Evolutionary conservation across 2,797 vertebrate genomes (phyloP).

Genomic region (Chaetophractus vellerosus): DNA sequence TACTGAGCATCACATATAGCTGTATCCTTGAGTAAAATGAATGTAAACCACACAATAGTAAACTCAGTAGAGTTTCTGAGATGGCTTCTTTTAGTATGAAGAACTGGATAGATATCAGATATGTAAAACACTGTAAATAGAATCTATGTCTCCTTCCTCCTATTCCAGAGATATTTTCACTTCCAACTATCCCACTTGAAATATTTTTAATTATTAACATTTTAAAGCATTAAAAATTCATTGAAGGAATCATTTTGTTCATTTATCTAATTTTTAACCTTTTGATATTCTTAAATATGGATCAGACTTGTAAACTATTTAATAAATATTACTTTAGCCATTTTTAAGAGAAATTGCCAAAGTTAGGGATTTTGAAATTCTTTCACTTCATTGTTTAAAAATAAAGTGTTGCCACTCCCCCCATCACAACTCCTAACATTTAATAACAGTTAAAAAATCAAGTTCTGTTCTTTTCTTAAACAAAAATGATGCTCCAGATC

Average conservation of each 20-base stretch:
- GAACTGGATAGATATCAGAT: constrained; percentile 62
- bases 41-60: constrained; percentile 58
- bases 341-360: constrained; percentile 59
- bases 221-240: not conserved
- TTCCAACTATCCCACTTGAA: constrained; percentile 61
- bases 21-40: constrained; percentile 68
- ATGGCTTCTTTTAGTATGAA: constrained; percentile 76
- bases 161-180: constrained; percentile 26
- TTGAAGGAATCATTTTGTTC: not conserved
- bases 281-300: constrained; percentile 52
- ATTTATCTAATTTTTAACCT: constrained; percentile 4
- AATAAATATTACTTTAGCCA: constrained; percentile 65
- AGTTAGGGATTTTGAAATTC: constrained; percentile 55
- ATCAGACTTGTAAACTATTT: constrained; percentile 47
- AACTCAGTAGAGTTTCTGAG: constrained; percentile 73
- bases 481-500: constrained; percentile 15
- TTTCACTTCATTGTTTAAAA: constrained; percentile 22
- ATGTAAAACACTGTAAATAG: constrained; percentile 55
- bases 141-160: constrained; percentile 52
- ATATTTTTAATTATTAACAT: constrained; percentile 62
- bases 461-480: not conserved
- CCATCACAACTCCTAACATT: constrained; percentile 16
- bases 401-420: constrained; percentile 17
- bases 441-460: constrained; percentile 33
- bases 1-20: constrained; percentile 48